phyloP scores from a whole-genome alignment of 2,888 invertebrate genomes.

The Parnassius smintheus region DNA sequence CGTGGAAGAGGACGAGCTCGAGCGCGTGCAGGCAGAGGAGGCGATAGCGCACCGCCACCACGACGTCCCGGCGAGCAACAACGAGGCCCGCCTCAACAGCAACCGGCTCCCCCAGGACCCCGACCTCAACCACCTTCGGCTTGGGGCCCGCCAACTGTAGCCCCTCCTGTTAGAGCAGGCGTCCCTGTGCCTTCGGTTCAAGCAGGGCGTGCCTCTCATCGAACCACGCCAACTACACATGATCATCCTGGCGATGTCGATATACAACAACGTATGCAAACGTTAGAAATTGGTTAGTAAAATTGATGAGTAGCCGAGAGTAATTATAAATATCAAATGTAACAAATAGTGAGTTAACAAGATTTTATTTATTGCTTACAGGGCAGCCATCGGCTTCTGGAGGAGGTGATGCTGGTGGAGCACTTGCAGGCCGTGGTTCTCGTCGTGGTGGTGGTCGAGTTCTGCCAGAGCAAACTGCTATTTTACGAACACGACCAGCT shows the following conservation, averaged over 20 bases:
- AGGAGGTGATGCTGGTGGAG: conserved; percentile 49
- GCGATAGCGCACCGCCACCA: conserved; percentile 40
- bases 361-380: conserved; percentile 12
- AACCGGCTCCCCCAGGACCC: conserved; percentile 42
- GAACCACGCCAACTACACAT: conserved; percentile 52
- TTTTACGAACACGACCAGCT: conserved; percentile 67
- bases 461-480: conserved; percentile 56
- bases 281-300: conserved; percentile 50
- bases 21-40: conserved; percentile 50
- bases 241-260: conserved; percentile 70
- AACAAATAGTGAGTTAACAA: no score
- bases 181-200: conserved; percentile 50
- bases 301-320: not conserved
- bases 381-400: conserved; percentile 36
- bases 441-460: conserved; percentile 78
- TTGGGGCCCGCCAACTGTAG: conserved; percentile 61
- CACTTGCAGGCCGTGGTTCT: conserved; percentile 71
- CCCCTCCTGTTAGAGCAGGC: conserved; percentile 59
- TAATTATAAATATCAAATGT: no score
- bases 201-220: conserved; percentile 61
- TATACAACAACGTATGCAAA: conserved; percentile 61
- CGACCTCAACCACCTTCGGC: conserved; percentile 65
- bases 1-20: conserved; percentile 60
- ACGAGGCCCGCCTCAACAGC: conserved; percentile 33
- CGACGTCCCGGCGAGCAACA: conserved; percentile 44